A percentile compares a stretch with the other conserved stretches of the same genome.
Evolutionary conservation across 2,888 invertebrate genomes (phyloP).

Genomic region (Vesta saturnalis): DNA sequence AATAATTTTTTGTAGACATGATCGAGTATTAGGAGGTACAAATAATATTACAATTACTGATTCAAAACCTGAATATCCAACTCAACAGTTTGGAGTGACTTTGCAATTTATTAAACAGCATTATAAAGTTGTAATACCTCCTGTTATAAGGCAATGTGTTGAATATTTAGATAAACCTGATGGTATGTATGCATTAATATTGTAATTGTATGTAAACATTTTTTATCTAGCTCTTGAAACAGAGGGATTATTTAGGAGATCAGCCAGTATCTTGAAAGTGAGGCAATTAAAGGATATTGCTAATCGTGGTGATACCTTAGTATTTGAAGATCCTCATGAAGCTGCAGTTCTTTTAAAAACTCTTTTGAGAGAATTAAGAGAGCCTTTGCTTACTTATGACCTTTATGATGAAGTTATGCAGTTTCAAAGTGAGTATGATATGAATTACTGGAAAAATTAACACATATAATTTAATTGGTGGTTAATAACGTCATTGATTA

Average conservation of each 20-base stretch:
- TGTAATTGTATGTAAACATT: neutral
- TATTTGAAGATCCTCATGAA: conserved; percentile 88
- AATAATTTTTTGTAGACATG: conserved; percentile 76
- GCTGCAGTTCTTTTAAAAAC: conserved; percentile 96
- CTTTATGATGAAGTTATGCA: conserved; percentile 92
- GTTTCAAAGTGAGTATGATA: conserved; percentile 83
- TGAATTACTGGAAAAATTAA: too few relatives aligned
- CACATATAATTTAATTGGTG: too few relatives aligned
- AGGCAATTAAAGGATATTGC: conserved; percentile 86
- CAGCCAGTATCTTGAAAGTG: conserved; percentile 85
- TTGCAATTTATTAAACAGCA: conserved; percentile 91
- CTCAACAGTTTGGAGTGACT: conserved; percentile 96
- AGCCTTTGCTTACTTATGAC: conserved; percentile 93
- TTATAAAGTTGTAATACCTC: conserved; percentile 88
- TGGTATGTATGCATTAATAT: conserved; percentile 67
- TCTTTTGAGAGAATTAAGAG: conserved; percentile 90
- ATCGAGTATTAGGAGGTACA: conserved; percentile 71
- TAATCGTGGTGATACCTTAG: conserved; percentile 84
- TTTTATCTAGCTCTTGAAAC: conserved; percentile 82
- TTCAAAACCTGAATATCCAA: conserved; percentile 63
- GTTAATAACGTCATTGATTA: too few relatives aligned
- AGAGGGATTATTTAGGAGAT: conserved; percentile 96
- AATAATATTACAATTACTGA: conserved; percentile 58
- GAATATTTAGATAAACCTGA: conserved; percentile 90
- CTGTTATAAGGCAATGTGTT: conserved; percentile 90